These are phyloP conservation scores for Chelonia mydas DNA, from an alignment of 2,797 vertebrate genomes.

Conservation along the genomic window DNA sequence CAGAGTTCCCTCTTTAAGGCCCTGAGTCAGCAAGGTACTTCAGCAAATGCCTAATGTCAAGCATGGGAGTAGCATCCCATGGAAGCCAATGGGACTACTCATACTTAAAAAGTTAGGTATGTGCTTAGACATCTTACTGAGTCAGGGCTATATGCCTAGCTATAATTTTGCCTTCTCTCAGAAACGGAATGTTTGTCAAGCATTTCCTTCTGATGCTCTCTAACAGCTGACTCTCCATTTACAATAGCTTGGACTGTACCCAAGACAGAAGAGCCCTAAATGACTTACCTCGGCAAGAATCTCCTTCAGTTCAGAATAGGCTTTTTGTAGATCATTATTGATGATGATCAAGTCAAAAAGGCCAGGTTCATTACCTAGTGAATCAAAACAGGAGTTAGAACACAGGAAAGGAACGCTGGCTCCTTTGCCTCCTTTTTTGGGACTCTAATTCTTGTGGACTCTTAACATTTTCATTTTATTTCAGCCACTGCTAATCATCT, in stretches of 20 bases:
- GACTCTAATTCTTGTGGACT: rapidly evolving
- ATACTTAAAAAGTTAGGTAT: background rate
- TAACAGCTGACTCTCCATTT: background rate
- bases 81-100: background rate
- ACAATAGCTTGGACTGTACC: background rate
- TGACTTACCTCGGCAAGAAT: slow-evolving; percentile 87
- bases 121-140: background rate
- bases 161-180: background rate
- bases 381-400: background rate
- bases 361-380: slow-evolving; percentile 89
- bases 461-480: background rate
- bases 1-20: background rate
- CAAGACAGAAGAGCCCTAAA: rapidly evolving
- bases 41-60: background rate
- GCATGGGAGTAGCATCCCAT: background rate
- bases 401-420: rapidly evolving
- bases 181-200: background rate
- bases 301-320: slow-evolving; percentile 85
- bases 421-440: rapidly evolving
- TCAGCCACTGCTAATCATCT: background rate
- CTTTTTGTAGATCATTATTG: slow-evolving; percentile 90
- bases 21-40: background rate
- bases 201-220: background rate
- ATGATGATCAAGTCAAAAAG: slow-evolving; percentile 91
- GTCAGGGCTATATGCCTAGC: too few relatives aligned